Evolutionary conservation across 2,888 invertebrate genomes (phyloP), one percentile per base, ranked within the genome.

Genomic region (Ganaspis brasiliensis): DNA sequence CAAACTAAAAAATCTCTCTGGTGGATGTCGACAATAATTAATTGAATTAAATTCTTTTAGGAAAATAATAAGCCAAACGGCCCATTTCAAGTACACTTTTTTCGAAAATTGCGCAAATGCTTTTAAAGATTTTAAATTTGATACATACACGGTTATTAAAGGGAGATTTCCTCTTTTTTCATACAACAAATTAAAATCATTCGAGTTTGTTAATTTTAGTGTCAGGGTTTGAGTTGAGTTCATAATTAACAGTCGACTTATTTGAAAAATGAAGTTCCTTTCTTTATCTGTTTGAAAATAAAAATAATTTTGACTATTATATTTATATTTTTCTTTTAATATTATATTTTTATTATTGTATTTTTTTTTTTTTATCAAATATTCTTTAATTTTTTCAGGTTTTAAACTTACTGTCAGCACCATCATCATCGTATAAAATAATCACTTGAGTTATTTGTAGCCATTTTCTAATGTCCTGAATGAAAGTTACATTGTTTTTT

Each of bases 391-490:
- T 52, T 40, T 49, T 52, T 52, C 52, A 52, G 52, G 19, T 52
- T 52, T 52, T 5, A 8, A 19, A 52, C 52, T 52, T 52, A 52
- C 52, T 19, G 1, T 52, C 19, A 19, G 16, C 52, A 16, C 19
- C 16, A 40, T 9, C 9, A 16, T 49, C 52, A n/a, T 52, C 52
- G 9, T 52, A 52, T 19, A 52, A 52, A 52, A 52, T 16, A 52
- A 52, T 52, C 19, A 52, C 16, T 16, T 52, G 52, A 52, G 52
- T 52, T 52, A 52, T 52, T 52, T 19, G n/a, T 9, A 52, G 16
- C 52, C 52, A 52, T 16, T 52, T 52, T 52, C 16, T 52, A 52
- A 52, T 19, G 19, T 52, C 52, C 52, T 19, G 16, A n/a, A 52
- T 52, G 16, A 52, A 52, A 19, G 19, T 52, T 8, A 19, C 19